Conservation (phyloP, 2,888 invertebrate genomes). For the Strigamia crassipes region DNA sequence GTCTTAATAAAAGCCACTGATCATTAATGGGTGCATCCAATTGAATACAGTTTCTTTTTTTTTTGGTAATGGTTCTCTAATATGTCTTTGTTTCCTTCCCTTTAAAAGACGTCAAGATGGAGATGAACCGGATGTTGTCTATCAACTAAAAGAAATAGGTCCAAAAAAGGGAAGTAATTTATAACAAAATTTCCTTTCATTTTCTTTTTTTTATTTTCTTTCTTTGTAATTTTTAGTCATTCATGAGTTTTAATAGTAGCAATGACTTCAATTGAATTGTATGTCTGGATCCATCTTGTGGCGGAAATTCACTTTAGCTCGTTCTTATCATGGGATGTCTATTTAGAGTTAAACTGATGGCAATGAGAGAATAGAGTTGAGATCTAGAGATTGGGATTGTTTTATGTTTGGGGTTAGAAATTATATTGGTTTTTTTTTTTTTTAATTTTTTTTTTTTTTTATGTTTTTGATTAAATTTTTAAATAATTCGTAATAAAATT, state of each 20-base stretch:
- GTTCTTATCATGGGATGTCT: not conserved
- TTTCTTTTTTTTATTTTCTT: not conserved
- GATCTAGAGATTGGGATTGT: not conserved
- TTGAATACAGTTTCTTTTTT: no score
- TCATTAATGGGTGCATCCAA: constrained; percentile 2
- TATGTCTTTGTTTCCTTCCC: not conserved
- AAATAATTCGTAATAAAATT: no score
- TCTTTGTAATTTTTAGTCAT: no score
- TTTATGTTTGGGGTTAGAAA: no score
- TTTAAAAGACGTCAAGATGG: not conserved
- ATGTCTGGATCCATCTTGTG: constrained; percentile 1
- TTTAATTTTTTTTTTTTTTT: no score
- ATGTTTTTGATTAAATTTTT: no score
- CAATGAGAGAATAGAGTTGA: not conserved
- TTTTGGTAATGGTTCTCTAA: not conserved
- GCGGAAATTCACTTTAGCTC: constrained; percentile 2
- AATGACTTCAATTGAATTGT: not conserved
- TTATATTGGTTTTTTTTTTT: no score
- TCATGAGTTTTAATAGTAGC: not conserved
- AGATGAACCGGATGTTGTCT: constrained; percentile 10
- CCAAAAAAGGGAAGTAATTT: constrained; percentile 1
- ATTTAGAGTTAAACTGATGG: not conserved
- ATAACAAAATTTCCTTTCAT: not conserved
- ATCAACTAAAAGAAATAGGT: not conserved
- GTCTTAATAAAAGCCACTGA: not conserved